These are phyloP conservation scores for Limnephilus marmoratus DNA, from an alignment of 2,888 invertebrate species.

Conservation along the genomic window DNA sequence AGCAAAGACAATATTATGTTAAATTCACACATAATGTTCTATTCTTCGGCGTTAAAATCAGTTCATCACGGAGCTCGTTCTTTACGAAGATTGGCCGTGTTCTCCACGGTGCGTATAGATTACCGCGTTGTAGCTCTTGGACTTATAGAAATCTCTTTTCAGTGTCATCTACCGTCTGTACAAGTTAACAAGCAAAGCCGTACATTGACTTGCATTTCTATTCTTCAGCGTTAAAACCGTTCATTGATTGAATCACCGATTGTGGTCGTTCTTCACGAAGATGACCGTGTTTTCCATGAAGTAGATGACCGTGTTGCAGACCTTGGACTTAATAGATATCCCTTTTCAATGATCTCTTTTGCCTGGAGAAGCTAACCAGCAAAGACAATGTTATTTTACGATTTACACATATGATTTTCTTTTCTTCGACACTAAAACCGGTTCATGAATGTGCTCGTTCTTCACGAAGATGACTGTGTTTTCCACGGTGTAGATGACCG, in stretches of 20 bases:
- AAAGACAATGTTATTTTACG: neutral
- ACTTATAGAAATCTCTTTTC: neutral
- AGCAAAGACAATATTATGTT: too few relatives aligned
- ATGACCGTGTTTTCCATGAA: constrained; percentile 43
- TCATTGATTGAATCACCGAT: neutral
- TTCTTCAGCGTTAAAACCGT: neutral
- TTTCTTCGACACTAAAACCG: neutral
- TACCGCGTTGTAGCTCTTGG: constrained; percentile 54
- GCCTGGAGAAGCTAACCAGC: too few relatives aligned
- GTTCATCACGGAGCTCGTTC: constrained; percentile 8
- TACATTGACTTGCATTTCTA: too few relatives aligned
- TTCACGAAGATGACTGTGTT: constrained; percentile 46
- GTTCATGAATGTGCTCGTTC: constrained; percentile 51
- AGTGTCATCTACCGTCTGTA: too few relatives aligned
- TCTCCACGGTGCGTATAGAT: neutral
- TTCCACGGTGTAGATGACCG: constrained; percentile 51
- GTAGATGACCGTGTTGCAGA: constrained; percentile 53
- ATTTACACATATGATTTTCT: neutral
- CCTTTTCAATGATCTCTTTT: too few relatives aligned
- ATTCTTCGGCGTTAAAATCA: too few relatives aligned
- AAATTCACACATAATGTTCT: too few relatives aligned
- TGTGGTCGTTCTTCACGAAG: constrained; percentile 48
- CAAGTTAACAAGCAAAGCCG: too few relatives aligned
- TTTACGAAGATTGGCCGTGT: neutral
- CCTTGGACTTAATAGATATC: constrained; percentile 36